Evolutionary conservation across 2,797 vertebrate species (phyloP).

Genomic region (Masticophis lateralis): DNA sequence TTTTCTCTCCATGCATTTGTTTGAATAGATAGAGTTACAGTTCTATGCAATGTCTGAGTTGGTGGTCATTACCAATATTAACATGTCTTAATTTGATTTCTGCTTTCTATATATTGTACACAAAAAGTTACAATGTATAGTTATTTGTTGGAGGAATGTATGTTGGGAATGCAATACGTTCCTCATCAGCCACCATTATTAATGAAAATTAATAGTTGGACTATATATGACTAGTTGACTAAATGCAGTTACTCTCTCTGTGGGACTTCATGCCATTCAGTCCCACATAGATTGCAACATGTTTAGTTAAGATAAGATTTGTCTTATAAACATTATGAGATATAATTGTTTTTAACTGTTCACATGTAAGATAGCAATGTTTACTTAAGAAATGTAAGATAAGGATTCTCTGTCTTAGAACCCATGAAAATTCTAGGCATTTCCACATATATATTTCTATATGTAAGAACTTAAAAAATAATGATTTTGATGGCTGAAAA

Average conservation of each 20-base stretch:
- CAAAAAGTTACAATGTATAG: not conserved
- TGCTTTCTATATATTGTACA: not conserved
- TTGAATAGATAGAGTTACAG: not conserved
- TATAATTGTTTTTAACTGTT: not conserved
- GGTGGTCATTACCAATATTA: not conserved
- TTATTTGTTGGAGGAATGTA: not conserved
- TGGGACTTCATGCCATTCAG: not conserved
- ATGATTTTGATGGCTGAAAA: not conserved
- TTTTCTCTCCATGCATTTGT: not conserved
- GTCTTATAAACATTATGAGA: not conserved
- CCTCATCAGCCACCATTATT: not conserved
- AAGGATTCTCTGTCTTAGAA: not conserved
- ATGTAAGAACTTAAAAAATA: not conserved
- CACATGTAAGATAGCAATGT: not conserved
- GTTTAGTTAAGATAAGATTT: not conserved
- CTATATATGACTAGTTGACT: not conserved
- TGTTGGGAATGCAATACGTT: not conserved
- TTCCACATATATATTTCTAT: not conserved
- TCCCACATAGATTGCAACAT: not conserved
- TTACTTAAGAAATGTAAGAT: not conserved
- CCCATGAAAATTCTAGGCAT: not conserved
- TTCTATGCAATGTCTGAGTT: not conserved
- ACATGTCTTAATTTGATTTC: not conserved
- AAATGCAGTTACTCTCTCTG: not conserved
- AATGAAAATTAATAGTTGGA: not conserved